Percentiles rank a stretch among this genome's conserved stretches.
These are phyloP conservation scores for Microchrysa polita DNA, from an alignment of 2,888 invertebrate species.

Conservation along the genomic window DNA sequence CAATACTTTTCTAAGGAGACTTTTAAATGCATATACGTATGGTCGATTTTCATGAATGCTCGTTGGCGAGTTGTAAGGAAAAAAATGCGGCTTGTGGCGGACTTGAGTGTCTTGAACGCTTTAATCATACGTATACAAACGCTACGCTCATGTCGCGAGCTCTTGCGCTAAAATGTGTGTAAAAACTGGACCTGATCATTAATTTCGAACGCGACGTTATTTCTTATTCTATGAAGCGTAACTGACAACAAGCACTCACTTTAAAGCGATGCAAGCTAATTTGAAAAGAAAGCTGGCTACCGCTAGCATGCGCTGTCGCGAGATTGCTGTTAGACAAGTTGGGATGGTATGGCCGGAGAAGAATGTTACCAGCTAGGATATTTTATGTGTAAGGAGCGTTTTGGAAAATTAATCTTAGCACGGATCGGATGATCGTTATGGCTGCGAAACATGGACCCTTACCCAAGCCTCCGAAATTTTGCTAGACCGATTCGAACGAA, in stretches of 20 bases:
- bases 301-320: not conserved
- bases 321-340: not conserved
- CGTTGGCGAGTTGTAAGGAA: not conserved
- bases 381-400: not conserved
- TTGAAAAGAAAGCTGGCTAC: slow-evolving; percentile 12
- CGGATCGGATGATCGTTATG: too few relatives aligned
- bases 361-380: not conserved
- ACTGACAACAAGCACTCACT: slow-evolving; percentile 22
- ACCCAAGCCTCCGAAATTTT: too few relatives aligned
- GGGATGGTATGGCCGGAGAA: not conserved
- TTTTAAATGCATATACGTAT: not conserved
- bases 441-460: too few relatives aligned
- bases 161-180: not conserved
- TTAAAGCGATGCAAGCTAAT: slow-evolving; percentile 9
- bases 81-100: slow-evolving; percentile 4
- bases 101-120: slow-evolving; percentile 4
- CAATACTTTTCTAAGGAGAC: not conserved
- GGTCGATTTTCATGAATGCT: slow-evolving; percentile 21
- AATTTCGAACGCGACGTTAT: slow-evolving; percentile 20
- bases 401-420: too few relatives aligned
- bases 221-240: slow-evolving; percentile 32
- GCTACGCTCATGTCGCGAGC: too few relatives aligned
- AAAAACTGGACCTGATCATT: slow-evolving; percentile 39
- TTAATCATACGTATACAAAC: not conserved
- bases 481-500: too few relatives aligned